Percentiles rank a stretch among this genome's conserved stretches.
Conservation (phyloP, 2,113 vertebrate species). For the Perca schrenkii region DNA sequence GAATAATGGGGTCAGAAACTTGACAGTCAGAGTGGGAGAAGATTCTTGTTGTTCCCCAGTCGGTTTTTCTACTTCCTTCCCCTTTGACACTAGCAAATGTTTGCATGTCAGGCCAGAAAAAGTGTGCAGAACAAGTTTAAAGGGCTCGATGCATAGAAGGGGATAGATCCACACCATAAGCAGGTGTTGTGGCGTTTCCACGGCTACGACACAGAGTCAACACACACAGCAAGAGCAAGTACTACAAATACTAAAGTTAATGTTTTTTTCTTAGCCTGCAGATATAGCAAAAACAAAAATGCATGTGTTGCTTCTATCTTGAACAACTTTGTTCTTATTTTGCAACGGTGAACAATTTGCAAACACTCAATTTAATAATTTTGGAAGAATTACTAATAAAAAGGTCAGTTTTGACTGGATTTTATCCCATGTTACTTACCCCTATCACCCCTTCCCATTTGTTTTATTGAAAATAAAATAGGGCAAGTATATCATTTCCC, state of each 20-base stretch:
- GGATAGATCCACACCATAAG: not conserved
- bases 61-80: conserved; percentile 40
- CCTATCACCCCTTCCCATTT: not conserved
- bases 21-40: conserved; percentile 15
- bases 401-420: too few species aligned
- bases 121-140: conserved; percentile 1
- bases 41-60: conserved; percentile 15
- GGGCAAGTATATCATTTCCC: not conserved
- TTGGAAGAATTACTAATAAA: too few species aligned
- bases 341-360: not conserved
- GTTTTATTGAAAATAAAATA: not conserved
- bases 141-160: not conserved
- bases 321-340: not conserved
- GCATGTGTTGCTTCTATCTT: not conserved
- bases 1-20: conserved; percentile 39
- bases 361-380: not conserved
- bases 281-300: not conserved
- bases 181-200: not conserved
- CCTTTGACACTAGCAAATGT: conserved; percentile 28
- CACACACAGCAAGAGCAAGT: too few species aligned
- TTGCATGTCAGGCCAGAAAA: not conserved
- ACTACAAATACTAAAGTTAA: not conserved
- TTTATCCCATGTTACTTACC: not conserved
- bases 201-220: not conserved
- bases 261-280: not conserved